phyloP scores from a whole-genome alignment of 1,140 invertebrate genomes.

The Holotrichia oblita region DNA sequence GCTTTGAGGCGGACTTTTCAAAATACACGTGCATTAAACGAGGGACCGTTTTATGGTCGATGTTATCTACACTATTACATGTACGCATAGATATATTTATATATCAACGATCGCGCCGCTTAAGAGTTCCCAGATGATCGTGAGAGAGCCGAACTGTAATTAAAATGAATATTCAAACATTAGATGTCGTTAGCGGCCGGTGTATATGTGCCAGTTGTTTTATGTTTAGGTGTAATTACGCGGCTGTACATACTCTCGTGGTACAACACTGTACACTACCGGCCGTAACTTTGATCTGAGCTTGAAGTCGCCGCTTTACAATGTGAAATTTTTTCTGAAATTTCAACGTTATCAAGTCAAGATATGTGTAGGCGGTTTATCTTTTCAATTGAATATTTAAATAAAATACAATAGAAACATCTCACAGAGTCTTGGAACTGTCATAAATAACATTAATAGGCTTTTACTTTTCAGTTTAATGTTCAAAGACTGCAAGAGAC shows the following conservation, averaged over 20 bases:
- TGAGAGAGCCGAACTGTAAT: neutral
- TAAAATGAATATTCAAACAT: conserved; percentile 31
- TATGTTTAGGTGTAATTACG: conserved; percentile 24
- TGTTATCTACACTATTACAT: conserved; percentile 28
- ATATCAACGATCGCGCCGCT: conserved; percentile 17
- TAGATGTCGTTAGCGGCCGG: conserved; percentile 4
- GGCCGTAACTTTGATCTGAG: too few species aligned
- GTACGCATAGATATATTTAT: conserved; percentile 29
- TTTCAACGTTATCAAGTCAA: too few species aligned
- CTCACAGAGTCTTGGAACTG: neutral
- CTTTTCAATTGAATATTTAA: neutral
- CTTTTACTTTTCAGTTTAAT: conserved; percentile 57
- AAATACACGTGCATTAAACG: conserved; percentile 26
- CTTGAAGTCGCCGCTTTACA: too few species aligned
- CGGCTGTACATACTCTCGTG: neutral
- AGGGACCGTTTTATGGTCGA: conserved; percentile 28
- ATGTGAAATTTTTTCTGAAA: too few species aligned
- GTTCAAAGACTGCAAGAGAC: conserved; percentile 57
- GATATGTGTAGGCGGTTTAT: too few species aligned
- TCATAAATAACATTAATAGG: conserved; percentile 8
- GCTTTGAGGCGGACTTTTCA: conserved; percentile 27
- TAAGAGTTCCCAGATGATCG: neutral
- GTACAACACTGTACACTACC: too few species aligned
- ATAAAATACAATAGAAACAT: neutral
- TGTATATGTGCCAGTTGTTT: conserved; percentile 4